Conservation (phyloP, 2,797 vertebrate genomes). For the Paedocypris micromegethes region DNA sequence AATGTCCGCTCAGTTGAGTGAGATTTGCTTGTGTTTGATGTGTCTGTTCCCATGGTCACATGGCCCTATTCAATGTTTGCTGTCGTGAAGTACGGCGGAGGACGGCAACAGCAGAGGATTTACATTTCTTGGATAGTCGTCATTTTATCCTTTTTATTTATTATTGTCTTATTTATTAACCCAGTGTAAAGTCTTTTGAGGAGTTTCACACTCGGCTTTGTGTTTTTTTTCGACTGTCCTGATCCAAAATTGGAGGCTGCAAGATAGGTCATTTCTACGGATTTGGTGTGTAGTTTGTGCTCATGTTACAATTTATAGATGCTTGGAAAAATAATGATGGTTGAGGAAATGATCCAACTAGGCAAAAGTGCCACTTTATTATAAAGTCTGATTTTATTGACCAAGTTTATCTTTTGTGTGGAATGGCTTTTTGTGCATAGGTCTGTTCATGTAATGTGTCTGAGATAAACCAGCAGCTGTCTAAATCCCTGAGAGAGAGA, state of each 20-base stretch:
- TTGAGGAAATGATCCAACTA: conserved; percentile 17
- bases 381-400: conserved; percentile 5
- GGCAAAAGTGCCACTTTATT: conserved; percentile 21
- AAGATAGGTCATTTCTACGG: too few relatives aligned
- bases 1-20: conserved; percentile 8
- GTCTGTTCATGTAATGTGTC: conserved; percentile 8
- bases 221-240: too few relatives aligned
- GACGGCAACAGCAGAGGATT: conserved; percentile 14
- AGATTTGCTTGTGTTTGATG: conserved; percentile 40
- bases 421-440: background rate
- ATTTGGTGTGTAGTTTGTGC: conserved; percentile 12
- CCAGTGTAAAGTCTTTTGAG: too few relatives aligned
- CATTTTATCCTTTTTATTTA: too few relatives aligned
- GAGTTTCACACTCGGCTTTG: too few relatives aligned
- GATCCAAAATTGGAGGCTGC: too few relatives aligned
- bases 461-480: conserved; percentile 15
- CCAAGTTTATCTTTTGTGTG: background rate
- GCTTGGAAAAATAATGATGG: conserved; percentile 27
- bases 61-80: conserved; percentile 71
- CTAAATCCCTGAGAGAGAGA: conserved; percentile 3
- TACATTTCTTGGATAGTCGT: background rate
- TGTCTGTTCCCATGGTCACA: conserved; percentile 64
- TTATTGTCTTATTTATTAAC: too few relatives aligned
- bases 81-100: conserved; percentile 37
- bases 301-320: conserved; percentile 24